phyloP scores from a whole-genome alignment of 2,797 vertebrate genomes.

The Chelonia mydas region DNA sequence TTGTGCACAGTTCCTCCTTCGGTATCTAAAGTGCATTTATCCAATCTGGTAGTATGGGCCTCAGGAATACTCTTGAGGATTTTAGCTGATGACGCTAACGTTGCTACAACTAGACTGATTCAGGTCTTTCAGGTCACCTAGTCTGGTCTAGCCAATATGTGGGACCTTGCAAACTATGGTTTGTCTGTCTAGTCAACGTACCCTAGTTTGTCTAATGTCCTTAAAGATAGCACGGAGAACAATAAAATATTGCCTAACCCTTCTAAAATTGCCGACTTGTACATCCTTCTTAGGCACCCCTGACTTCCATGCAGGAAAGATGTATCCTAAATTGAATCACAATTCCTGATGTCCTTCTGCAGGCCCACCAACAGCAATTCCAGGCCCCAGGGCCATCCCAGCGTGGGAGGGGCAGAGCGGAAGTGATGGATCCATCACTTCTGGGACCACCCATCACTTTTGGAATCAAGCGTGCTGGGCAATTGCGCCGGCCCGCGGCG shows the following conservation, averaged over 20 bases:
- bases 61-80: too few relatives aligned
- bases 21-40: neutral
- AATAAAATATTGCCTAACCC: neutral
- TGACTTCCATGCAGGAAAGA: neutral
- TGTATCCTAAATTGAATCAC: neutral
- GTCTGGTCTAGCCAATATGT: neutral
- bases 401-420: too few relatives aligned
- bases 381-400: too few relatives aligned
- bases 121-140: neutral
- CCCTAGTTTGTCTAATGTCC: neutral
- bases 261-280: neutral
- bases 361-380: too few relatives aligned
- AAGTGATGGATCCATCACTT: too few relatives aligned
- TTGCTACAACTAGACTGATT: neutral
- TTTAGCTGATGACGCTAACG: neutral
- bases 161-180: neutral
- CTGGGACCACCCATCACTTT: too few relatives aligned
- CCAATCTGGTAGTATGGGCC: too few relatives aligned
- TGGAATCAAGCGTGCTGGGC: too few relatives aligned
- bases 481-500: fast-evolving
- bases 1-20: neutral
- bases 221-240: neutral
- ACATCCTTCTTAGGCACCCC: neutral
- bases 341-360: neutral
- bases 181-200: neutral